A percentile compares a stretch with the other conserved stretches of the same genome.
Conservation (phyloP, 2,113 vertebrate species). For the Ammospiza caudacuta region DNA sequence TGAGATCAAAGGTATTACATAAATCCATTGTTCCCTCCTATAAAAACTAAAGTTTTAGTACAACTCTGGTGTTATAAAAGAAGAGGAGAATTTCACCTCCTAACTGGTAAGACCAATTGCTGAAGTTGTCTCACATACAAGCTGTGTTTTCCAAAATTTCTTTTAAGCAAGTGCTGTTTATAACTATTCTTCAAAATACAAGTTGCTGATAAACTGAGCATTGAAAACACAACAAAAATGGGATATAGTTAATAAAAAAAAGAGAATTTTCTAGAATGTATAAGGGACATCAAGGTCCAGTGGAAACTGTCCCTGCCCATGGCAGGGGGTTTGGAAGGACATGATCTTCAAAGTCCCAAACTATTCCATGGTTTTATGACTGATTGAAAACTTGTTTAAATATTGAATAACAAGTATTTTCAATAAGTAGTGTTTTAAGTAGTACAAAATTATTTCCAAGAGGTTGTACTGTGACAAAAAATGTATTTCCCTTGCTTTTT, state of each 20-base stretch:
- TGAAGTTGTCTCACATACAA: background rate
- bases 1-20: background rate
- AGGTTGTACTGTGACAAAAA: background rate
- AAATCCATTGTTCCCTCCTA: background rate
- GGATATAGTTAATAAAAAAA: background rate
- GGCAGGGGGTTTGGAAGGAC: rapidly evolving
- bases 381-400: background rate
- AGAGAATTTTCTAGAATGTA: background rate
- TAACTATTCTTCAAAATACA: background rate
- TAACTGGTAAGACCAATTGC: background rate
- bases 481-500: background rate
- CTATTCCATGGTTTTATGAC: rapidly evolving
- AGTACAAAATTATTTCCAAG: background rate
- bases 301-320: background rate
- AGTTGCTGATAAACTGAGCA: background rate
- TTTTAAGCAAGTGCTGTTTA: background rate
- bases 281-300: background rate
- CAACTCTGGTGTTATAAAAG: background rate
- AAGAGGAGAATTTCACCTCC: background rate
- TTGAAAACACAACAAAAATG: background rate
- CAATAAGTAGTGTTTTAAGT: background rate
- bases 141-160: background rate
- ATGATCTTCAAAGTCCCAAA: background rate
- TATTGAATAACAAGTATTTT: background rate
- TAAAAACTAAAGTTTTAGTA: background rate